Evolutionary conservation across 2,888 invertebrate genomes (phyloP), one percentile per base, ranked within the genome.

Genomic region (Hemicrepidius hirtus): DNA sequence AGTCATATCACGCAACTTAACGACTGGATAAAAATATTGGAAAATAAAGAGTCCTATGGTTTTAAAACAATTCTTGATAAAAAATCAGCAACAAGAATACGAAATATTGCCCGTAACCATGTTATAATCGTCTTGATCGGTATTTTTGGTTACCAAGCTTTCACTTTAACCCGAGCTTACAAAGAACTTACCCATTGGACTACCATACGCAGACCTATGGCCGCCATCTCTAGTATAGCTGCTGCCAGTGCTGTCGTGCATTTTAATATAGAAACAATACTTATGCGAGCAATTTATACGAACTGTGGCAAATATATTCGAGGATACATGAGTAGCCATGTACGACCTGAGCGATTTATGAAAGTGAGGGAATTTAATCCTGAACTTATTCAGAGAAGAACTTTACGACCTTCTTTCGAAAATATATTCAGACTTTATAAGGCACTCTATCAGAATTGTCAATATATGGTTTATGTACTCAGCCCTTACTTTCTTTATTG

Each of bases 1-100:
- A 53, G 68, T 21, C 28, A 28, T n/a, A 40, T 76, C 10, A 41
- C 64, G 9, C 68, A 74, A 60, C 44, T 76, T 4, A 72, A 75
- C 9, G 75, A 71, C 20, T 65, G 72, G 57, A 20, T 68, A 6
- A 16, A 55, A 1, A 63, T 77, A 9, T 28, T 74, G 20, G 50
- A 71, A 10, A 68, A 68, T 16, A 60, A 60, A n/a, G 50, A 73
- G 3, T 28, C 46, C 3, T 77, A 65, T 55, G 71, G 64, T 12
- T 16, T 77, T 9, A 46, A 41, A 24, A 24, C 13, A 0, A 53
- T 77, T 12, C 67, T 76, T 10, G 55, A 72, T 41, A 28, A 13
- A 2, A 59, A 72, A 40, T n/a, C 1, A 3, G 44, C 53, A 10
- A 66, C 41, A 32, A 12, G 44, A 16, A 53, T 66, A 16, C 13